These are phyloP conservation scores for Oithona nana DNA, from an alignment of 2,888 invertebrate genomes.

Conservation along the genomic window DNA sequence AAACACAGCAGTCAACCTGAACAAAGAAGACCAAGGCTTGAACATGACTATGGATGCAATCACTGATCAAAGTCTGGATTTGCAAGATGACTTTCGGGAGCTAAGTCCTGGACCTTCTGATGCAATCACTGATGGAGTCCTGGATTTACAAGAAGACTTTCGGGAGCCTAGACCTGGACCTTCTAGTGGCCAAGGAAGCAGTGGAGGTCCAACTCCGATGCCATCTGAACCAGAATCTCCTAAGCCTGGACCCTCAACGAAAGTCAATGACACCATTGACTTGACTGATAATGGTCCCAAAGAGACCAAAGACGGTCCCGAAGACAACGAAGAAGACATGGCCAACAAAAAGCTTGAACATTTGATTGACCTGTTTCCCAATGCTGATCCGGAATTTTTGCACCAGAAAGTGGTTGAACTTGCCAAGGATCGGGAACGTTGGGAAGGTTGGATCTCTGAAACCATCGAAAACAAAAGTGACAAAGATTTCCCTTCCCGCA, in stretches of 20 bases:
- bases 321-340: conserved; percentile 1
- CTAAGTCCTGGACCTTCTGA: not conserved
- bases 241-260: not conserved
- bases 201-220: too few relatives aligned
- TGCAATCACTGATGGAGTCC: not conserved
- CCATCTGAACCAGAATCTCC: too few relatives aligned
- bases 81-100: not conserved
- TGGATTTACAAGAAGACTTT: not conserved
- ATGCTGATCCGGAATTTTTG: conserved; percentile 5
- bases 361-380: not conserved
- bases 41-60: not conserved
- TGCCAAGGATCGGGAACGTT: not conserved
- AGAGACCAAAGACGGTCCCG: not conserved
- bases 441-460: not conserved
- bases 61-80: not conserved
- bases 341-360: not conserved
- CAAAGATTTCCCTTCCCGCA: conserved; percentile 5
- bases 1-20: not conserved
- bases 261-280: not conserved
- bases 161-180: not conserved
- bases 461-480: not conserved
- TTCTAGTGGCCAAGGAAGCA: not conserved
- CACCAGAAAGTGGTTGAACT: conserved; percentile 1
- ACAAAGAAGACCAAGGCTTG: not conserved
- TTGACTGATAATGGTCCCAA: not conserved